A percentile compares a stretch with the other conserved stretches of the same genome.
Conservation (phyloP, 2,888 invertebrate genomes). For the Molanna angustata region DNA sequence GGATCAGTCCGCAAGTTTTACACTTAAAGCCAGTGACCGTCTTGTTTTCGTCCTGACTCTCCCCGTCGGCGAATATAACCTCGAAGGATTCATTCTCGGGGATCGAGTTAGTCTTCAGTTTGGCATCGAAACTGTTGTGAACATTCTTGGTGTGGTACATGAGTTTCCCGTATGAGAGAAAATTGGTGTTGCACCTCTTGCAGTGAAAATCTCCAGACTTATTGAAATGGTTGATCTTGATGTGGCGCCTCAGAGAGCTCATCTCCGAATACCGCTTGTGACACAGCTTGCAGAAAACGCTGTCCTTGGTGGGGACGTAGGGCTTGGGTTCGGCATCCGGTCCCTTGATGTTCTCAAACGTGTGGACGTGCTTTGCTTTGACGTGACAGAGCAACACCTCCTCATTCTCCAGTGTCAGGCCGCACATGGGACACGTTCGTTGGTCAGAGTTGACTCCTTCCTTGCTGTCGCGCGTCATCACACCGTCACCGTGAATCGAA, state of each 20-base stretch:
- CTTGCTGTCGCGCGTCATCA: too few species aligned
- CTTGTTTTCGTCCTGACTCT: too few species aligned
- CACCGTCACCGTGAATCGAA: not conserved
- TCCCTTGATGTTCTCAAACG: not conserved
- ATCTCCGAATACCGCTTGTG: not conserved
- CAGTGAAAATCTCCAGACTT: not conserved
- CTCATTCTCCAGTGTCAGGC: not conserved
- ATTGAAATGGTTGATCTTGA: slow-evolving; percentile 1
- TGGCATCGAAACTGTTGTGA: too few species aligned
- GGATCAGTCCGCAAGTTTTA: slow-evolving; percentile 2
- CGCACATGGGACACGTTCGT: not conserved
- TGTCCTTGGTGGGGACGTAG: not conserved
- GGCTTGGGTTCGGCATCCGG: not conserved
- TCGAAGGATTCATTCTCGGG: too few species aligned
- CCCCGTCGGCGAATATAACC: too few species aligned
- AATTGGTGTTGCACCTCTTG: too few species aligned
- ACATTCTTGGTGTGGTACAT: too few species aligned
- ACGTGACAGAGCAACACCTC: not conserved
- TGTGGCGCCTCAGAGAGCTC: not conserved
- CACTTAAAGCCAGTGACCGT: not conserved
- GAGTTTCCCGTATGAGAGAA: too few species aligned
- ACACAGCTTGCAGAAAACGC: not conserved
- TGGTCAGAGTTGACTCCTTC: too few species aligned
- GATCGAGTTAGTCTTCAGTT: too few species aligned
- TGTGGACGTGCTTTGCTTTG: not conserved